A percentile compares a stretch with the other conserved stretches of the same genome.
phyloP scores from a whole-genome alignment of 2,888 invertebrate genomes.

The Trichogramma evanescens region DNA sequence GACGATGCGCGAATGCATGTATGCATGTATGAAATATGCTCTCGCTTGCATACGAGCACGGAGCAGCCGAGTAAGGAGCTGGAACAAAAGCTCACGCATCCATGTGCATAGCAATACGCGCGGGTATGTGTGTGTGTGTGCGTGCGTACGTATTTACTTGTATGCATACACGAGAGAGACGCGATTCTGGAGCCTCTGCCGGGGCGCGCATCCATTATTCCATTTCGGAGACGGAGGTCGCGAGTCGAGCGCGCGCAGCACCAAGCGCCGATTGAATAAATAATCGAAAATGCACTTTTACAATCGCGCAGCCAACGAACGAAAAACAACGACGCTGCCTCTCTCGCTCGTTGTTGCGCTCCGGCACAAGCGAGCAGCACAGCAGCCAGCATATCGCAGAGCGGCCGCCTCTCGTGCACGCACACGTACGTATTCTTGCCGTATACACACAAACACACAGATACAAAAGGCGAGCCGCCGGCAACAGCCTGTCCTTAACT shows the following conservation, averaged over 20 bases:
- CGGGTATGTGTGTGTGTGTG: no score
- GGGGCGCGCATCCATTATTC: slow-evolving; percentile 16
- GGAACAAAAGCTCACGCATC: no score
- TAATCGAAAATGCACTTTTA: slow-evolving; percentile 14
- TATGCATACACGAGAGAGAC: background rate
- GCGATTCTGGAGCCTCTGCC: background rate
- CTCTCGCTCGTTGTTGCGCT: background rate
- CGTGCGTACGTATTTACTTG: no score
- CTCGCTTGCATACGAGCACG: no score
- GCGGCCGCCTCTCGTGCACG: background rate
- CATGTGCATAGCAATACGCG: no score
- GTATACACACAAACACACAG: background rate
- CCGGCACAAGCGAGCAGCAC: background rate
- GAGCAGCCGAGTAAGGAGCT: no score
- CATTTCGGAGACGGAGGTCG: slow-evolving; percentile 3
- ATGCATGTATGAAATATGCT: no score
- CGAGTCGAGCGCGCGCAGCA: background rate
- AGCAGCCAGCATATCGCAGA: background rate
- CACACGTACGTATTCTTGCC: background rate
- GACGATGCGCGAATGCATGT: no score
- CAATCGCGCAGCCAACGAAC: slow-evolving; percentile 4
- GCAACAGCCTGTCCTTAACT: slow-evolving; percentile 12
- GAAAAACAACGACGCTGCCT: background rate
- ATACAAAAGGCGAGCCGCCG: background rate
- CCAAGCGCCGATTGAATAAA: slow-evolving; percentile 13